Conservation (phyloP, 1,140 invertebrate genomes). For the Drosophila bipectinata region DNA sequence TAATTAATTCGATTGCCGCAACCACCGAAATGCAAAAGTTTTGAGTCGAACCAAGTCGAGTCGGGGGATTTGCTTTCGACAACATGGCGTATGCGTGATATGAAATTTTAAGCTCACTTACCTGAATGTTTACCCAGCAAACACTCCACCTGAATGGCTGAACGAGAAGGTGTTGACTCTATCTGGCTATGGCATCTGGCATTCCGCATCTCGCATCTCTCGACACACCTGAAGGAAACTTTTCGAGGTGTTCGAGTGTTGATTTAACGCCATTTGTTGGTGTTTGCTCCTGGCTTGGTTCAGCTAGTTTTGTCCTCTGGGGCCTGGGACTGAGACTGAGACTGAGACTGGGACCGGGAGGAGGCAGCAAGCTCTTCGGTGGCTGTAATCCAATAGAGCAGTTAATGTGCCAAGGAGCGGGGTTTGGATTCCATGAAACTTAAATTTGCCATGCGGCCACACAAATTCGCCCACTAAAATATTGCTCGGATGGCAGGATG, state of each 20-base stretch:
- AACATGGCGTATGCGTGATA: conserved; percentile 59
- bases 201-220: not conserved
- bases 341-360: not conserved
- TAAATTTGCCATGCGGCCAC: conserved; percentile 21
- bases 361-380: conserved; percentile 5
- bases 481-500: conserved; percentile 9
- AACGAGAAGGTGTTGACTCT: conserved; percentile 24
- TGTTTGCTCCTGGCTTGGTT: conserved; percentile 25
- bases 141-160: conserved; percentile 13
- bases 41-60: not conserved
- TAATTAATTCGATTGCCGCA: conserved; percentile 49
- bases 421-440: conserved; percentile 10
- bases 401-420: conserved; percentile 16
- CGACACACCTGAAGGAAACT: conserved; percentile 18
- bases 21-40: conserved; percentile 34
- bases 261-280: conserved; percentile 35
- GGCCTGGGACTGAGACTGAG: not conserved
- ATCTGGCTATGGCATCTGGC: conserved; percentile 8
- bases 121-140: conserved; percentile 24
- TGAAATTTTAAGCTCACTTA: conserved; percentile 42
- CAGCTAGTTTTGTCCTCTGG: conserved; percentile 5
- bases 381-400: conserved; percentile 28
- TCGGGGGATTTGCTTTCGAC: conserved; percentile 3
- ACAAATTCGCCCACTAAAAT: conserved; percentile 37
- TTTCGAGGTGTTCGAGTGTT: conserved; percentile 23